phyloP scores from a whole-genome alignment of 1,140 invertebrate genomes.

The Aphidius gifuensis region DNA sequence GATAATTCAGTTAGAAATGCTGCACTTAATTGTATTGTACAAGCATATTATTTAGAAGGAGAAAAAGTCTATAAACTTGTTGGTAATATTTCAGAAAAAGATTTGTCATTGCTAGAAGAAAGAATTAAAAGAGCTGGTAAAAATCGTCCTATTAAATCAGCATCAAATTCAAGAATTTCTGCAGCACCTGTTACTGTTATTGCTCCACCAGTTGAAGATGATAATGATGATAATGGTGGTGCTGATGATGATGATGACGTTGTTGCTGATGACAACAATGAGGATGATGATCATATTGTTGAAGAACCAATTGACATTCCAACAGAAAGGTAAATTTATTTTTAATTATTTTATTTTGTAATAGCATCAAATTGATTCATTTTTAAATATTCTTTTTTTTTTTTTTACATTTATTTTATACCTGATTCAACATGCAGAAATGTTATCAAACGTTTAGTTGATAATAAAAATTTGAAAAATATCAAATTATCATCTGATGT shows the following conservation, averaged over 20 bases:
- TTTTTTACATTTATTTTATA: slow-evolving; percentile 6
- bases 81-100: slow-evolving; percentile 81
- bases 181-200: slow-evolving; percentile 44
- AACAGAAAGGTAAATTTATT: slow-evolving; percentile 21
- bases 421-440: too few species aligned
- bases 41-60: slow-evolving; percentile 86
- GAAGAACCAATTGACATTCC: slow-evolving; percentile 19
- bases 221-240: slow-evolving; percentile 43
- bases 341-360: slow-evolving; percentile 19
- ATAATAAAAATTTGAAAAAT: too few species aligned
- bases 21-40: slow-evolving; percentile 89
- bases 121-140: slow-evolving; percentile 86
- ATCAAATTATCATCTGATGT: too few species aligned
- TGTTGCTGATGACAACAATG: slow-evolving; percentile 18
- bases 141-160: slow-evolving; percentile 59
- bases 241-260: slow-evolving; percentile 40
- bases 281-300: slow-evolving; percentile 22
- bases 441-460: too few species aligned
- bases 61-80: slow-evolving; percentile 89
- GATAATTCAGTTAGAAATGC: slow-evolving; percentile 96
- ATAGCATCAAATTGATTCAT: too few species aligned
- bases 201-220: slow-evolving; percentile 42
- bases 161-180: slow-evolving; percentile 35
- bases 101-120: slow-evolving; percentile 89
- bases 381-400: neutral